These are phyloP conservation scores for Charadrius vociferus DNA, from an alignment of 2,113 vertebrate genomes.

Conservation along the genomic window DNA sequence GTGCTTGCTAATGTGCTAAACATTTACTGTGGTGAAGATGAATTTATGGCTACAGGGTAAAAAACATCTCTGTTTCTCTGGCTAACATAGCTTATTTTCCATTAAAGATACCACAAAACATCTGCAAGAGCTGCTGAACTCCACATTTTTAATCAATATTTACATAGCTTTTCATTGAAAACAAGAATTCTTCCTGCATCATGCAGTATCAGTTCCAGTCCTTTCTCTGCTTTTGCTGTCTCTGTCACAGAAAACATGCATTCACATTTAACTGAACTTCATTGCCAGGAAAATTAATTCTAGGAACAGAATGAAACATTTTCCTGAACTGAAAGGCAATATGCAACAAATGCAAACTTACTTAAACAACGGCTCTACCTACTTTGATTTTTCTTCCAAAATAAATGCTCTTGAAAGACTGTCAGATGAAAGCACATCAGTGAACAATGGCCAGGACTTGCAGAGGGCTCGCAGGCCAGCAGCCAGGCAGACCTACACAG, in stretches of 20 bases:
- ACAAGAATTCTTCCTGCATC: constrained; percentile 30
- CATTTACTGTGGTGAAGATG: neutral
- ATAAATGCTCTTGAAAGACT: neutral
- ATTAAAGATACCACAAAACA: constrained; percentile 8
- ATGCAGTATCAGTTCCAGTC: constrained; percentile 24
- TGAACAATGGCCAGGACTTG: neutral
- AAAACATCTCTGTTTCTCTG: neutral
- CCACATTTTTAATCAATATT: constrained; percentile 42
- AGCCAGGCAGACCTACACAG: neutral
- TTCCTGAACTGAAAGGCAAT: constrained; percentile 58
- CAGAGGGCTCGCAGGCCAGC: neutral
- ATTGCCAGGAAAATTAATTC: constrained; percentile 57
- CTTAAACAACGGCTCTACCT: constrained; percentile 55
- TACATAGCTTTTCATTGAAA: constrained; percentile 57
- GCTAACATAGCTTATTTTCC: neutral
- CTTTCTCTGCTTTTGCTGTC: neutral
- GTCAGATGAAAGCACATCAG: neutral
- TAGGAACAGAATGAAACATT: constrained; percentile 58
- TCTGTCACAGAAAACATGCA: constrained; percentile 17
- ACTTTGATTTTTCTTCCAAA: neutral
- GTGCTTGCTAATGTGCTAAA: neutral
- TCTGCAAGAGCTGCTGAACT: constrained; percentile 13
- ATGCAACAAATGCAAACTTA: constrained; percentile 48
- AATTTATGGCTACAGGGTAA: neutral
- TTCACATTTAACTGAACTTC: constrained; percentile 53